phyloP scores from a whole-genome alignment of 1,140 invertebrate genomes.

The Eupristina koningsbergeri region DNA sequence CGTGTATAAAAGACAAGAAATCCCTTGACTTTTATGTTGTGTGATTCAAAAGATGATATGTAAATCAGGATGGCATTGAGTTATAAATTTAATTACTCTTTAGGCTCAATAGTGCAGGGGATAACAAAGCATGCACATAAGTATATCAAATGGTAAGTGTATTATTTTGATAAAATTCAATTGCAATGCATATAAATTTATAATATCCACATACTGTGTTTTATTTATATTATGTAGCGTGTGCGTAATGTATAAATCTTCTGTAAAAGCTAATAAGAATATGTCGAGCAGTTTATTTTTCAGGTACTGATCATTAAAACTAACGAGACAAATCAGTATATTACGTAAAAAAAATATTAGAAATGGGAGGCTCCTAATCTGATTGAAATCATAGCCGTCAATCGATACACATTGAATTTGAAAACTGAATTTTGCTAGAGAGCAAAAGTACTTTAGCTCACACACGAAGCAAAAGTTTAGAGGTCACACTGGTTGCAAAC shows the following conservation, averaged over 20 bases:
- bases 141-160: conserved; percentile 32
- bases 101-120: not conserved
- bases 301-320: no score
- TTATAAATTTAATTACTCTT: not conserved
- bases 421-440: conserved; percentile 16
- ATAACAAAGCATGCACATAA: conserved; percentile 21
- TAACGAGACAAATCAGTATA: no score
- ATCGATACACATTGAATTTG: conserved; percentile 6
- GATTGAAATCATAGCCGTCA: not conserved
- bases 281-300: no score
- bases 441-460: not conserved
- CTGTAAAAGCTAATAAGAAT: not conserved
- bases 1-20: not conserved
- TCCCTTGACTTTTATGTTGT: not conserved
- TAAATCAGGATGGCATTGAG: no score
- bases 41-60: not conserved
- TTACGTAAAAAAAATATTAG: no score
- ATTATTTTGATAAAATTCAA: conserved; percentile 9
- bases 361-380: no score
- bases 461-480: conserved; percentile 3
- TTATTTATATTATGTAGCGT: conserved; percentile 1
- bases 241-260: not conserved
- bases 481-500: conserved; percentile 16
- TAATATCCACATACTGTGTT: conserved; percentile 5
- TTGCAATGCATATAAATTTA: conserved; percentile 23